Conservation (phyloP, 2,113 vertebrate genomes). For the Helogale parvula region DNA sequence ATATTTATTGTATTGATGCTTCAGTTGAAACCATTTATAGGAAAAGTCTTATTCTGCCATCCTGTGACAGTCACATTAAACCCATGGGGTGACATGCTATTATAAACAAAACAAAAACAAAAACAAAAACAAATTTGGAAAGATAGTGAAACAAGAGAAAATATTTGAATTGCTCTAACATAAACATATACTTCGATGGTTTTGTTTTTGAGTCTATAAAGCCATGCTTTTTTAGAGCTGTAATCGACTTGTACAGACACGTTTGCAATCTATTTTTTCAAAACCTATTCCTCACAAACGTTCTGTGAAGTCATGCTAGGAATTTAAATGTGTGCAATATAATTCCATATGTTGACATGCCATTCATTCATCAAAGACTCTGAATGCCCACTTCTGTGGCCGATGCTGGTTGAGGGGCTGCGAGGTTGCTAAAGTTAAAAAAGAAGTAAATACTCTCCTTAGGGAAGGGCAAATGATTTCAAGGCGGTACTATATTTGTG, state of each 20-base stretch:
- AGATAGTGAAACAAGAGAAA: conserved; percentile 13
- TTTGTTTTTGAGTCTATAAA: conserved; percentile 24
- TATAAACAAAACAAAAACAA: neutral
- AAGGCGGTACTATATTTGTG: neutral
- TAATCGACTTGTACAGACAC: neutral
- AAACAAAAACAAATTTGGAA: neutral
- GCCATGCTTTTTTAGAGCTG: neutral
- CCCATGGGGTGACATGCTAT: neutral
- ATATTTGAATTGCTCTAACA: conserved; percentile 6
- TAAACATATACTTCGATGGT: neutral
- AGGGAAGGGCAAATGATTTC: neutral
- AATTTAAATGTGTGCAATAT: neutral
- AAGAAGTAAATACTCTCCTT: neutral
- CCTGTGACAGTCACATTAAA: neutral
- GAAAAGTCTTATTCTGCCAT: neutral
- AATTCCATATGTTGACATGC: neutral
- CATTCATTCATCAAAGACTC: neutral
- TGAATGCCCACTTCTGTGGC: neutral
- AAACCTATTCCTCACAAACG: neutral
- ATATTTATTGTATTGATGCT: neutral
- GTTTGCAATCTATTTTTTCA: neutral
- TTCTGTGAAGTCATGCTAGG: neutral
- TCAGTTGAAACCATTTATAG: neutral
- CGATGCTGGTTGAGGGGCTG: neutral
- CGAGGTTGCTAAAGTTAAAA: neutral